Conservation (phyloP, 2,113 vertebrate species). For the Etia nguti region DNA sequence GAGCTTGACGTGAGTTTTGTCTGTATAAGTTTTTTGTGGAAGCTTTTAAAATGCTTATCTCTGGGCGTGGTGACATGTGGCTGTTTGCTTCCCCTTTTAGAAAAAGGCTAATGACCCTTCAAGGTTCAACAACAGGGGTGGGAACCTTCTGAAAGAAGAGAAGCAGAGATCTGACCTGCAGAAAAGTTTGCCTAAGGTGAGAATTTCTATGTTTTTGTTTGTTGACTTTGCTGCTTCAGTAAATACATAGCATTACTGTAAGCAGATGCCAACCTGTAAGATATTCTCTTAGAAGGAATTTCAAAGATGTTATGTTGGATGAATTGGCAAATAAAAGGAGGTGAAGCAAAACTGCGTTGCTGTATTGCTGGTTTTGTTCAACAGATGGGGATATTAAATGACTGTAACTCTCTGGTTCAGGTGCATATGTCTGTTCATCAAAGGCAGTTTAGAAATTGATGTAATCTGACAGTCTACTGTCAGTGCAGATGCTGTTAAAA, state of each 20-base stretch:
- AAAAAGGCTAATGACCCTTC: constrained; percentile 83
- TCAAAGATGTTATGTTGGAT: neutral
- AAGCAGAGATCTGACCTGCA: constrained; percentile 88
- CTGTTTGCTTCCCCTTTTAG: constrained; percentile 20
- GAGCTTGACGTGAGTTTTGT: constrained; percentile 83
- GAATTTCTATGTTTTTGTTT: neutral
- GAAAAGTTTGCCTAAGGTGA: constrained; percentile 87
- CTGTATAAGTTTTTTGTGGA: too few species aligned
- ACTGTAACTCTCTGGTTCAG: neutral
- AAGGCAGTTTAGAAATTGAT: neutral
- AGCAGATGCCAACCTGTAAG: neutral
- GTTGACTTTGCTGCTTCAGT: neutral
- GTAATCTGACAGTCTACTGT: neutral
- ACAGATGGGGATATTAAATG: neutral
- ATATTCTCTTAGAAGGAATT: neutral
- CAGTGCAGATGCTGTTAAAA: neutral
- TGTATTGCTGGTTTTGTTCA: neutral
- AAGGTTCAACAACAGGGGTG: constrained; percentile 88
- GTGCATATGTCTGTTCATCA: neutral
- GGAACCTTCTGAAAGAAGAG: constrained; percentile 91
- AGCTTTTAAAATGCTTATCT: neutral
- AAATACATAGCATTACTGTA: neutral
- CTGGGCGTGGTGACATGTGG: neutral
- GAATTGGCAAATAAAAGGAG: neutral
- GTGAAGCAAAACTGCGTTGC: neutral